A percentile compares a stretch with the other conserved stretches of the same genome.
These are phyloP conservation scores for Morpho achilles DNA, from an alignment of 2,888 invertebrate genomes.

Conservation along the genomic window DNA sequence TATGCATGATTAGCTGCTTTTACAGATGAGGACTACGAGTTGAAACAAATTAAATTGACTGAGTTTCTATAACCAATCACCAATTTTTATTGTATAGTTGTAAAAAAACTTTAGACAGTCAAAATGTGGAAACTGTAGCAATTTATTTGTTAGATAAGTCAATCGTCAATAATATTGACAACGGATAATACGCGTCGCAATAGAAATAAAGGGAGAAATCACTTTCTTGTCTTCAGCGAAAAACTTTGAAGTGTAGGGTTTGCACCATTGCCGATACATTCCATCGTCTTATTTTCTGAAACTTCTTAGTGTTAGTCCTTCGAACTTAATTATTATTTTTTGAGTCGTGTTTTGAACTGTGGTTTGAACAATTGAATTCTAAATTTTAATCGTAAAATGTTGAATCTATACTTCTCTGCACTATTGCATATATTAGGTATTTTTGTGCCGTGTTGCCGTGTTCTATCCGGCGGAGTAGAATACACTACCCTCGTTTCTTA, in stretches of 20 bases:
- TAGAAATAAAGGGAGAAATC: slow-evolving; percentile 47
- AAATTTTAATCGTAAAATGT: too few species aligned
- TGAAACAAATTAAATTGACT: too few species aligned
- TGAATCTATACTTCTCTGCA: too few species aligned
- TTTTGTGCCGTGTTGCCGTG: too few species aligned
- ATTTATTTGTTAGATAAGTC: slow-evolving; percentile 50
- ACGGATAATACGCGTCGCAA: slow-evolving; percentile 60
- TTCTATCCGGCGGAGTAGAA: too few species aligned
- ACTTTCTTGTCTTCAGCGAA: slow-evolving; percentile 40
- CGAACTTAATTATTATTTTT: not conserved
- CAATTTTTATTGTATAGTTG: too few species aligned
- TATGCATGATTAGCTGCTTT: too few species aligned
- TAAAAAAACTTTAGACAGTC: not conserved
- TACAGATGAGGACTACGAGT: too few species aligned
- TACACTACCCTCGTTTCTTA: too few species aligned
- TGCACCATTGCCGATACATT: slow-evolving; percentile 5
- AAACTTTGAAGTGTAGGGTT: slow-evolving; percentile 39
- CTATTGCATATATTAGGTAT: not conserved
- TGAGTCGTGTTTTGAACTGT: not conserved
- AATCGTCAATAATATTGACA: slow-evolving; percentile 69
- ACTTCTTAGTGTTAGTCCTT: too few species aligned
- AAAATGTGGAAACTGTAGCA: slow-evolving; percentile 43
- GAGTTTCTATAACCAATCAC: too few species aligned
- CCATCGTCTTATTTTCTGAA: not conserved
- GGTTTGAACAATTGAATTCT: too few species aligned